Evolutionary conservation across 2,888 invertebrate genomes (phyloP).

Genomic region (Autographa gamma): DNA sequence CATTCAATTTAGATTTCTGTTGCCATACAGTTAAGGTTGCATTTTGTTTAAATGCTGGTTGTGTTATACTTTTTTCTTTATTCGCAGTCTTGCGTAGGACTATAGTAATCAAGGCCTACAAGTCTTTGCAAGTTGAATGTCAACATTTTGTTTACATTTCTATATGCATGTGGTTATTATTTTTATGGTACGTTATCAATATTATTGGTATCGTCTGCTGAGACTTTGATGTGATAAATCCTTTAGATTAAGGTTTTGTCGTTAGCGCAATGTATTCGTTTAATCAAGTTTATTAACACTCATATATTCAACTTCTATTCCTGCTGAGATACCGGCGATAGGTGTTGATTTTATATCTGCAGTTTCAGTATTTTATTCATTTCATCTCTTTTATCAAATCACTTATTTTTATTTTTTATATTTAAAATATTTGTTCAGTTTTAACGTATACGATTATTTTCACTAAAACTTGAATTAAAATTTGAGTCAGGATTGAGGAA

Average conservation of each 20-base stretch:
- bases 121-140: constrained; percentile 83
- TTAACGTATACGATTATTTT: no score
- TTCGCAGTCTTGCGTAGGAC: constrained; percentile 63
- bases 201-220: constrained; percentile 44
- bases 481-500: not conserved
- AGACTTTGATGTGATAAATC: constrained; percentile 34
- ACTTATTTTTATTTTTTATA: no score
- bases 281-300: constrained; percentile 35
- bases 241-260: constrained; percentile 29
- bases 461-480: no score
- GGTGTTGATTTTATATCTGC: constrained; percentile 8
- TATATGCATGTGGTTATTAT: constrained; percentile 56
- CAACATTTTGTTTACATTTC: constrained; percentile 83
- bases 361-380: not conserved
- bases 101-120: constrained; percentile 83
- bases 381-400: not conserved
- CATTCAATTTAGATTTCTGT: constrained; percentile 45
- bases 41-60: constrained; percentile 45
- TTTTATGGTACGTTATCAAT: constrained; percentile 40
- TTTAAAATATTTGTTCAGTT: no score
- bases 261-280: constrained; percentile 18
- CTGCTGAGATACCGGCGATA: not conserved
- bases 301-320: constrained; percentile 14
- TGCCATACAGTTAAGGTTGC: constrained; percentile 44
- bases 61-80: constrained; percentile 59